Evolutionary conservation across 2,888 invertebrate genomes (phyloP).

Genomic region (Nemotelus pantherinus): DNA sequence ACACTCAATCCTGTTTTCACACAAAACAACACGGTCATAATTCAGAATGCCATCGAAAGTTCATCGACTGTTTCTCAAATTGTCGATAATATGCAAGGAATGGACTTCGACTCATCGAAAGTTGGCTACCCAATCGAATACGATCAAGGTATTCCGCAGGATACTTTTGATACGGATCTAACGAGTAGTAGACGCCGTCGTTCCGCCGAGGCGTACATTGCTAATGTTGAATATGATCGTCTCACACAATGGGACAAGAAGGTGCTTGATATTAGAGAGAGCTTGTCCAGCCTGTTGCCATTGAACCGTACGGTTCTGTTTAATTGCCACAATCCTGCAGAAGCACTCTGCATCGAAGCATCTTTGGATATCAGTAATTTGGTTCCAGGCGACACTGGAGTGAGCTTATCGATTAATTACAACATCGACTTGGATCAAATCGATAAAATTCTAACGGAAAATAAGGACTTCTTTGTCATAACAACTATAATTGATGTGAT

Average conservation of each 20-base stretch:
- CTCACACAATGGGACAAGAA: constrained; percentile 57
- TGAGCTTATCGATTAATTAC: constrained; percentile 60
- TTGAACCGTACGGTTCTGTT: constrained; percentile 64
- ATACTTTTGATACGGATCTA: constrained; percentile 10
- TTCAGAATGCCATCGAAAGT: constrained; percentile 59
- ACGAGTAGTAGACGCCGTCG: constrained; percentile 1
- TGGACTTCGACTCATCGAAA: constrained; percentile 51
- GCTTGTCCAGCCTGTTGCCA: constrained; percentile 60
- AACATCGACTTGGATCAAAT: constrained; percentile 61
- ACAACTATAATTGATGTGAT: constrained; percentile 57
- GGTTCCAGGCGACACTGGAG: constrained; percentile 56
- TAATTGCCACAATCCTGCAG: constrained; percentile 61
- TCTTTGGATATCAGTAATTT: constrained; percentile 60
- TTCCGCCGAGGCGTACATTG: background rate
- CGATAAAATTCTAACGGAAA: constrained; percentile 62
- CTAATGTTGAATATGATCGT: constrained; percentile 59
- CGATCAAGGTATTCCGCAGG: constrained; percentile 42
- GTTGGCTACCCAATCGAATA: constrained; percentile 47
- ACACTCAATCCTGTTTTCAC: constrained; percentile 58
- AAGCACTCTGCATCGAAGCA: constrained; percentile 60
- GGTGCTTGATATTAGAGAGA: constrained; percentile 59
- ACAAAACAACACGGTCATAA: constrained; percentile 59
- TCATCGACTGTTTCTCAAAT: constrained; percentile 47
- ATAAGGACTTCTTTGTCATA: constrained; percentile 63
- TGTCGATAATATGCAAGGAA: constrained; percentile 49